Evolutionary conservation across 2,888 invertebrate species (phyloP), one percentile per base, ranked within the genome.

Genomic region (Copidosoma aretas): DNA sequence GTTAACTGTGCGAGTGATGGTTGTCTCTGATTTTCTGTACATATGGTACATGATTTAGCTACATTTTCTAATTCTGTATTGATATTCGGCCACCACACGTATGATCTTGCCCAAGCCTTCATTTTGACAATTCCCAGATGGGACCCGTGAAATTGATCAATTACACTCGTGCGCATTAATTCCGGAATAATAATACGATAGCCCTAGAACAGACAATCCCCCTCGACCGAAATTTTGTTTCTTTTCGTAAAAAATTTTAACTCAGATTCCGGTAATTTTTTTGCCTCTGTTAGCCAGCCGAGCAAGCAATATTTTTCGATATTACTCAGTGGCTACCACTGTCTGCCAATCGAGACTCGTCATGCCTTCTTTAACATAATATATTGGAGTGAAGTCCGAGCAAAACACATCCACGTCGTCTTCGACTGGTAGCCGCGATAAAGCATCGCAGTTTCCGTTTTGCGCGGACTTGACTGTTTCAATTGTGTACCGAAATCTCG

Each of bases 161-260:
- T 4, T 14, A 58, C 22, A 14, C 21, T 12, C 5, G 2, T 19
- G n/a, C 58, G 51, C 19, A 57, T 15, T 1, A 12, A 32, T 52
- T 52, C 56, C 32, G 73, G 69, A 3, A 73, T 64, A 3, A 67
- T 25, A 4, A 64, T 62, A 53, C 73, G 15, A 0, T 60, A 17
- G 1, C 69, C 71, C 71, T 68, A 71, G 22, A 73, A 66, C 12
- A 72, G 52, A 24, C 73, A 71, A 17, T 43, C n/a, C n/a, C n/a
- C n/a, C n/a, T n/a, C n/a, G n/a, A n/a, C n/a, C n/a, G n/a, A n/a
- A n/a, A n/a, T n/a, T n/a, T n/a, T n/a, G n/a, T n/a, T n/a, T n/a
- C n/a, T n/a, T n/a, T n/a, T n/a, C n/a, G n/a, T n/a, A n/a, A n/a
- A n/a, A n/a, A n/a, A n/a, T n/a, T n/a, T n/a, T n/a, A n/a, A n/a